Evolutionary conservation across 35 echinoderm and acorn worm species (phyloP).

Genomic region (Ptychodera flava): DNA sequence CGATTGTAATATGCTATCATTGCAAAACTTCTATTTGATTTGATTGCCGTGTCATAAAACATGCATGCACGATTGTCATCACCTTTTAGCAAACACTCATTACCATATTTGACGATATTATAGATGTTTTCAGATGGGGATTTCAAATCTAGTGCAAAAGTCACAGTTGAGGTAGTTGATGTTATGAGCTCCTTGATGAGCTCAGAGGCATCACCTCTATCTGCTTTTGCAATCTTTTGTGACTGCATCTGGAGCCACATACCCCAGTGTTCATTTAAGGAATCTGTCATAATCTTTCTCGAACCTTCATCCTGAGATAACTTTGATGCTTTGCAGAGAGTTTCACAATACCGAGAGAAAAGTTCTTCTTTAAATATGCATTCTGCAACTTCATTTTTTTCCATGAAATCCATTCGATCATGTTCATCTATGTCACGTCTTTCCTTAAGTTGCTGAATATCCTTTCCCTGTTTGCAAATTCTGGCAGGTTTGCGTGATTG

Average conservation of each 20-base stretch:
- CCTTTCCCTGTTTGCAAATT: background rate
- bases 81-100: background rate
- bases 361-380: background rate
- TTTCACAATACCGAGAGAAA: background rate
- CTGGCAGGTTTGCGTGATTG: background rate
- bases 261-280: background rate
- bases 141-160: background rate
- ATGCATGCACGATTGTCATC: background rate
- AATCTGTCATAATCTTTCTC: background rate
- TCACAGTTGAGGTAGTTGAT: background rate
- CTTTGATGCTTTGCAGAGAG: background rate
- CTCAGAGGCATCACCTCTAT: too few relatives aligned
- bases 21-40: background rate
- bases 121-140: background rate
- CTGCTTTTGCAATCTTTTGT: background rate
- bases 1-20: background rate
- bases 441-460: background rate
- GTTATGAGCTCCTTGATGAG: background rate
- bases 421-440: background rate
- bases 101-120: background rate
- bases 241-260: background rate
- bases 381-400: background rate
- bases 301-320: background rate
- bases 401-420: background rate
- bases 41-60: background rate